phyloP scores from a whole-genome alignment of 2,888 invertebrate genomes.

The Apamea anceps region DNA sequence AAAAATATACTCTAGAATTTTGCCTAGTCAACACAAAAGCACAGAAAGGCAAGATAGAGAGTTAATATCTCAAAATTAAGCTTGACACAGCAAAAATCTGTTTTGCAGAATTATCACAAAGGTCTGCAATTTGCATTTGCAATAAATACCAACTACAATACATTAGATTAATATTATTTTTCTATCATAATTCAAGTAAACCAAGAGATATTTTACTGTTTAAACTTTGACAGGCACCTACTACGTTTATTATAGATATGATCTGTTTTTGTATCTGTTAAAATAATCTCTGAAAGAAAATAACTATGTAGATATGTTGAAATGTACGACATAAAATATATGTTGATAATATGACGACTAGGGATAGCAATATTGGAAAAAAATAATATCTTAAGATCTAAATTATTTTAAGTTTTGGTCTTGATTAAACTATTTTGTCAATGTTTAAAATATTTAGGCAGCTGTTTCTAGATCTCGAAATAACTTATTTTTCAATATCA shows the following conservation, averaged over 20 bases:
- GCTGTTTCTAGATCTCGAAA: slow-evolving; percentile 1
- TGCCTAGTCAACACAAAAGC: slow-evolving; percentile 45
- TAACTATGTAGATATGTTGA: slow-evolving; percentile 64
- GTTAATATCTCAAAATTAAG: slow-evolving; percentile 16
- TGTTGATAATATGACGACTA: slow-evolving; percentile 50
- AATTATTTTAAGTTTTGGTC: slow-evolving; percentile 17
- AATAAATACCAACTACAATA: not conserved
- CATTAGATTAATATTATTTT: not conserved
- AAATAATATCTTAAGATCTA: not conserved
- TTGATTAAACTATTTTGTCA: not conserved
- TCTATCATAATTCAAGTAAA: not conserved
- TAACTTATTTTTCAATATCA: slow-evolving; percentile 57
- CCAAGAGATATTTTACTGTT: slow-evolving; percentile 31
- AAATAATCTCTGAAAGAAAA: slow-evolving; percentile 55
- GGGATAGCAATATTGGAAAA: slow-evolving; percentile 48
- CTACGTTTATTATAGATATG: slow-evolving; percentile 31
- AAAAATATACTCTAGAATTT: slow-evolving; percentile 28
- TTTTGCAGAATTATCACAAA: slow-evolving; percentile 2
- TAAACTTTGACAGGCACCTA: slow-evolving; percentile 21
- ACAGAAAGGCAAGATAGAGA: slow-evolving; percentile 9
- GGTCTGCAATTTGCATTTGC: slow-evolving; percentile 15
- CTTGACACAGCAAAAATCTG: not conserved
- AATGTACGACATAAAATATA: slow-evolving; percentile 59
- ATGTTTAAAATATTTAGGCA: slow-evolving; percentile 13
- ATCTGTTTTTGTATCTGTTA: slow-evolving; percentile 41